Conservation (phyloP, 2,888 invertebrate genomes). For the Ferrisia virgata region DNA sequence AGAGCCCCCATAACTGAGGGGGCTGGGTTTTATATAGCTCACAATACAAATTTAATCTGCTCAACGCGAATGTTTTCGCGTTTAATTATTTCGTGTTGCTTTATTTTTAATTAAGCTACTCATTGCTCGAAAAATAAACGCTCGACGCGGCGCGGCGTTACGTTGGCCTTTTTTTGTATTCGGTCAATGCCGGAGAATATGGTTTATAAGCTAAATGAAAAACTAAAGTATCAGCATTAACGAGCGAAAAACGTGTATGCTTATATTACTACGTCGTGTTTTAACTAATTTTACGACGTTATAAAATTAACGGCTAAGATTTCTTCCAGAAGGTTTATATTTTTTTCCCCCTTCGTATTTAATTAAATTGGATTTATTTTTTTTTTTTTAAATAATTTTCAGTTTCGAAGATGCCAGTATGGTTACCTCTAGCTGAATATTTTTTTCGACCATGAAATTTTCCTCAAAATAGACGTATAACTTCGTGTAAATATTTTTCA, state of each 20-base stretch:
- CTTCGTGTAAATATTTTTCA: not conserved
- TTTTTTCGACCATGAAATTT: too few species aligned
- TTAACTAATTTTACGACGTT: slow-evolving; percentile 1
- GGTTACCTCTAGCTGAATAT: too few species aligned
- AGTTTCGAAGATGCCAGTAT: too few species aligned
- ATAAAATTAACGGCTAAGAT: not conserved
- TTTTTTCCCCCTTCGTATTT: not conserved
- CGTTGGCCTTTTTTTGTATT: not conserved
- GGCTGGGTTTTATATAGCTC: not conserved
- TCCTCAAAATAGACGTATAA: not conserved
- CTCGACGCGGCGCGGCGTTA: too few species aligned
- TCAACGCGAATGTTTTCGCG: slow-evolving; percentile 17
- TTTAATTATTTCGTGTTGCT: slow-evolving; percentile 16
- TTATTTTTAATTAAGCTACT: slow-evolving; percentile 32
- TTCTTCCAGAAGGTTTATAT: not conserved
- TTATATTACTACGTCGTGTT: not conserved
- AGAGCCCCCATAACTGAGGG: not conserved
- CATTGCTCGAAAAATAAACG: slow-evolving; percentile 18
- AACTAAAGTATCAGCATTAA: not conserved
- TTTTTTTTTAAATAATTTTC: too few species aligned
- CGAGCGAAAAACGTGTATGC: slow-evolving; percentile 2
- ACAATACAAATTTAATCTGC: slow-evolving; percentile 21
- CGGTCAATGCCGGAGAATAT: not conserved
- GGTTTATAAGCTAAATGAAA: not conserved
- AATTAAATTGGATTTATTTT: not conserved